Conservation (phyloP, 2,888 invertebrate species). For the Anagyrus pseudococci region DNA sequence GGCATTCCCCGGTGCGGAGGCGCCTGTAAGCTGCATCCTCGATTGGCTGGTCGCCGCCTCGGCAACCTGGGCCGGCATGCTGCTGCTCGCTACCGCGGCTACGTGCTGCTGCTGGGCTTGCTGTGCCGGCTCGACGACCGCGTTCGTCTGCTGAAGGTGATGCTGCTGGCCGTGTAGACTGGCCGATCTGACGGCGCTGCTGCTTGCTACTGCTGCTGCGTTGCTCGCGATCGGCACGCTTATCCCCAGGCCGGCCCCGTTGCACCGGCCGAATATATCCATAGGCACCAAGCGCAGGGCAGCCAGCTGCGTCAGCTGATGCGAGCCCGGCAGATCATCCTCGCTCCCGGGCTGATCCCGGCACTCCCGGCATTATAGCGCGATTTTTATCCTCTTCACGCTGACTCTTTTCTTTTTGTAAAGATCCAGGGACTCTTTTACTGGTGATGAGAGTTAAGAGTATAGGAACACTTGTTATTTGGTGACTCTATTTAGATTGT, state of each 20-base stretch:
- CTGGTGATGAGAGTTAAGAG: no score
- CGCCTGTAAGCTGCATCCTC: constrained; percentile 60
- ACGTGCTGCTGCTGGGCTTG: constrained; percentile 30
- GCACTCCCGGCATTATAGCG: not conserved
- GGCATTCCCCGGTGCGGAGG: constrained; percentile 59
- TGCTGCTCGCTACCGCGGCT: not conserved
- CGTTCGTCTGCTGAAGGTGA: constrained; percentile 42
- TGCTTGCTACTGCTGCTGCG: constrained; percentile 33
- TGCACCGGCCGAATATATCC: constrained; percentile 62
- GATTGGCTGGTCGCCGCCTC: constrained; percentile 18
- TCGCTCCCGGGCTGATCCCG: not conserved
- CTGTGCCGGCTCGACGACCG: no score
- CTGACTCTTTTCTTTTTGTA: no score
- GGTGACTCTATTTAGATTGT: no score
- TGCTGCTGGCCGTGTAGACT: constrained; percentile 27
- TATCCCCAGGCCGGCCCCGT: constrained; percentile 54
- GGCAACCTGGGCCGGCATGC: constrained; percentile 28
- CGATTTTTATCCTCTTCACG: no score
- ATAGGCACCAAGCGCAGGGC: no score
- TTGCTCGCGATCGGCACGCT: constrained; percentile 44
- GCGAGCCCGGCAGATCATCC: constrained; percentile 38
- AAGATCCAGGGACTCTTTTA: no score
- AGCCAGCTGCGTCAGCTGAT: not conserved
- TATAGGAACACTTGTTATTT: no score
- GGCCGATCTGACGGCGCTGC: constrained; percentile 32